These are phyloP conservation scores for Exephanes ischioxanthus DNA, from an alignment of 2,888 invertebrate species.

Conservation along the genomic window DNA sequence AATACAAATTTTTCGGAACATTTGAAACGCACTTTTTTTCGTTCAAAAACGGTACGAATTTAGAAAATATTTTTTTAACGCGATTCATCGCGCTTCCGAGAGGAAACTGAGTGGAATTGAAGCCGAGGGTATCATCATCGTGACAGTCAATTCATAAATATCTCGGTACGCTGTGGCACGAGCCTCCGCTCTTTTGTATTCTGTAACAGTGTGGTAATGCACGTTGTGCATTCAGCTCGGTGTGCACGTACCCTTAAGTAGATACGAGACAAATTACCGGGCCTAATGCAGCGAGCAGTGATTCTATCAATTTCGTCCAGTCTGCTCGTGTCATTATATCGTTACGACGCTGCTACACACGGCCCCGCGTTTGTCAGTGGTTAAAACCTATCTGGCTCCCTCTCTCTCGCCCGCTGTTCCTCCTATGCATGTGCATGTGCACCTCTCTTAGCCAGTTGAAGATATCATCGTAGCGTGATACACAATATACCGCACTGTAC, in stretches of 20 bases:
- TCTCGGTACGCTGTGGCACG: slow-evolving; percentile 67
- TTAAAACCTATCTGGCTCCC: slow-evolving; percentile 49
- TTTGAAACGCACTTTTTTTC: neutral
- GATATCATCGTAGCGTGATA: slow-evolving; percentile 50
- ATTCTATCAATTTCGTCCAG: slow-evolving; percentile 82
- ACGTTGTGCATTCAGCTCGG: slow-evolving; percentile 9
- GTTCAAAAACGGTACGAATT: too few species aligned
- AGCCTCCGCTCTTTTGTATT: slow-evolving; percentile 65
- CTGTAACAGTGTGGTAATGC: slow-evolving; percentile 8
- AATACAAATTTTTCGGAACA: too few species aligned
- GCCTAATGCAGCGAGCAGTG: slow-evolving; percentile 79
- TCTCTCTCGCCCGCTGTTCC: slow-evolving; percentile 32
- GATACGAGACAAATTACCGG: slow-evolving; percentile 77
- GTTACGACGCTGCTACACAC: slow-evolving; percentile 77
- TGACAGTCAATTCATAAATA: slow-evolving; percentile 54
- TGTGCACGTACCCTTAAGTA: slow-evolving; percentile 68
- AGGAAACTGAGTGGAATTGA: slow-evolving; percentile 24
- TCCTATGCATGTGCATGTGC: slow-evolving; percentile 11
- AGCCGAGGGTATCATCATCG: slow-evolving; percentile 29
- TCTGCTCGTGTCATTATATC: slow-evolving; percentile 81
- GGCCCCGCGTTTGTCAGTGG: slow-evolving; percentile 51
- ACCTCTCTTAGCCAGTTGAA: slow-evolving; percentile 34
- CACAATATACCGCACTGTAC: slow-evolving; percentile 55
- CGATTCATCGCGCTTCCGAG: slow-evolving; percentile 28
- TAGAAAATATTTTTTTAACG: neutral